Base-by-base conservation (phyloP, 1,140 invertebrate species). In the Euwallacea fornicatus region DNA sequence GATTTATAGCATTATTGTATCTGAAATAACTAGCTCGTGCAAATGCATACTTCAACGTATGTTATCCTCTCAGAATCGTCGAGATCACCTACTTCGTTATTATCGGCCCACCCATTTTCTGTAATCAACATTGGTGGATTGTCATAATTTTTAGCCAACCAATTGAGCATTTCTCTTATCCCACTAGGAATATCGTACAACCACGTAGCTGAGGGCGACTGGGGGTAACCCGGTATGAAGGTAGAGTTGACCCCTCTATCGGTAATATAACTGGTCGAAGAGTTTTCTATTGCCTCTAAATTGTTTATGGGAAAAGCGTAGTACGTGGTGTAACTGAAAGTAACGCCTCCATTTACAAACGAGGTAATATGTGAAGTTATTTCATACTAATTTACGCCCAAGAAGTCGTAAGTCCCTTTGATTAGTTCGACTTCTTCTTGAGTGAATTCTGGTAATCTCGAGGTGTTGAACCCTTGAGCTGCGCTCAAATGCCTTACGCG, bases 361-460 rank as follows among this genome's bases (percentile, higher is more conserved):
- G 42, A 61, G 11, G 55, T 3, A 58, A 9, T 2, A 33, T 21
- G 8, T 58, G 4, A 7, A 58, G 11, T 41, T 53, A 53, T 15
- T 9, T 41, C 33, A 43, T 61, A 68, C 66, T 68, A 68, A 42
- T 79, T 79, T 9, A 80, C 21, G 13, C 76, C 79, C 11, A 80
- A 59, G 56, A 73, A 79, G 47, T 81, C 73, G 66, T 74, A 72
- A 41, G 74, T 78, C 77, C 81, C 88, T 58, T 83, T 84, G 8
- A 90, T 85, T 21, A 81, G 75, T 56, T 81, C 75, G 0, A 88
- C 81, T 81, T 90, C 88, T 63, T 86, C 84, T 0, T 79, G 67
- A 11, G 85, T 88, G 74, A 91, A 90, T 62, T 81, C 83, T 0
- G 87, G 87, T 21, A 90, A 79, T 33, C 88, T 83, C 2, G 89